A percentile compares a stretch with the other conserved stretches of the same genome.
phyloP scores from a whole-genome alignment of 2,888 invertebrate genomes.

The Cylindroiulus punctatus region DNA sequence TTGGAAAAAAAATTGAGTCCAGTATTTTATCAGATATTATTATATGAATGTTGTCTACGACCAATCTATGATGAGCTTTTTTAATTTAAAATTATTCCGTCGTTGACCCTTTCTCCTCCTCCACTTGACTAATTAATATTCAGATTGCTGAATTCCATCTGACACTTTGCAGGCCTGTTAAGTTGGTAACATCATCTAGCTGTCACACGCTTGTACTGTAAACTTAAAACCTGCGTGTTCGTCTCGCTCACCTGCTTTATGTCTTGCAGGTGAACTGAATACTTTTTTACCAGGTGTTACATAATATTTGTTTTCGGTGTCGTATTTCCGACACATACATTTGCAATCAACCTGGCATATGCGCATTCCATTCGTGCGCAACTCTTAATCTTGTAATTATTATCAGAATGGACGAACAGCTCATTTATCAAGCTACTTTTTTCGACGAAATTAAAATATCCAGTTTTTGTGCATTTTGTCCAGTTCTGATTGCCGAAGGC shows the following conservation, averaged over 20 bases:
- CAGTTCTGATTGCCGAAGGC: background rate
- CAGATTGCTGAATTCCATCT: background rate
- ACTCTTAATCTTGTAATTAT: constrained; percentile 20
- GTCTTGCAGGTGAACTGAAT: constrained; percentile 1
- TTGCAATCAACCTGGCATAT: background rate
- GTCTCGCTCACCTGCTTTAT: constrained; percentile 1
- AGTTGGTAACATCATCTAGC: constrained; percentile 17
- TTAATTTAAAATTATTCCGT: background rate
- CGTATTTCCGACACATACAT: constrained; percentile 27
- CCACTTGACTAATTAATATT: background rate
- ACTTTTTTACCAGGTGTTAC: constrained; percentile 14
- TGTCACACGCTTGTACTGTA: background rate
- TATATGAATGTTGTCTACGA: no score
- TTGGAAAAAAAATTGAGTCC: no score
- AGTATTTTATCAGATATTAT: no score
- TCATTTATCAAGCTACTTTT: background rate
- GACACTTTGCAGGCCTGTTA: constrained; percentile 1
- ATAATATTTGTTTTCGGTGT: constrained; percentile 35
- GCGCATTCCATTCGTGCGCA: background rate
- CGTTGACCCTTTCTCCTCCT: background rate
- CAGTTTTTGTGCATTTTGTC: constrained; percentile 27
- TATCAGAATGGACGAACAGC: background rate
- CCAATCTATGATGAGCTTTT: no score
- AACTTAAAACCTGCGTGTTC: background rate
- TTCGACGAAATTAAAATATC: background rate